Evolutionary conservation across 2,888 invertebrate genomes (phyloP), one percentile per base, ranked within the genome.

Genomic region (Coelinius sp.): DNA sequence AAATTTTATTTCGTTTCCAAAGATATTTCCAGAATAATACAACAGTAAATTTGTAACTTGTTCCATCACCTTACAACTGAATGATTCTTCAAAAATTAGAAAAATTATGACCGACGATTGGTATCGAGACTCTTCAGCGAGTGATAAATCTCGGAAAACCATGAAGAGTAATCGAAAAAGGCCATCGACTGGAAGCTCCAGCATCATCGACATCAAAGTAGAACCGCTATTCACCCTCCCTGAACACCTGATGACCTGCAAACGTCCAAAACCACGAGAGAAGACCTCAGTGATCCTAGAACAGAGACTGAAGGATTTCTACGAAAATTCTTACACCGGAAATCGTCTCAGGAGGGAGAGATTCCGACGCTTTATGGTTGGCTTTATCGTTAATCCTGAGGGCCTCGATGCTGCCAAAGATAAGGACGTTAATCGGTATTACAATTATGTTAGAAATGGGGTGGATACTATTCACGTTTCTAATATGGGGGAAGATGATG

Each of bases 381-480:
- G 93, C 74, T 89, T 96, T 72, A 94, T 97, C 76, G 90, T 93
- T 62, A 90, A 91, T 77, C 89, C 90, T 71, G 88, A 89, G 25
- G 88, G 89, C 2, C 88, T 86, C 7, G 88, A 88, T 22, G 87
- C 85, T 1, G 86, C 89, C 44, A 89, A 89, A 1, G 94, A 95
- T 82, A 91, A 91, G 79, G 92, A 94, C 84, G 87, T 93, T 80
- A 87, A 93, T 65, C 91, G 95, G 75, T 97, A 97, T 88, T 94
- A 96, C 85, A 96, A 96, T 88, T 97, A 97, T 82, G 92, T 97
- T 71, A 93, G 94, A 81, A 94, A 96, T 86, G 97, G 97, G 1
- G 94, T 97, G 35, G 96, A 97, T 83, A 97, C 97, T 0, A 93
- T 95, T 78, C 94, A 96, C 84, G 95, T 97, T 0, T 94, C 95